A percentile compares a stretch with the other conserved stretches of the same genome.
Evolutionary conservation across 1,140 invertebrate species (phyloP).

Genomic region (Papilio aristodemus): DNA sequence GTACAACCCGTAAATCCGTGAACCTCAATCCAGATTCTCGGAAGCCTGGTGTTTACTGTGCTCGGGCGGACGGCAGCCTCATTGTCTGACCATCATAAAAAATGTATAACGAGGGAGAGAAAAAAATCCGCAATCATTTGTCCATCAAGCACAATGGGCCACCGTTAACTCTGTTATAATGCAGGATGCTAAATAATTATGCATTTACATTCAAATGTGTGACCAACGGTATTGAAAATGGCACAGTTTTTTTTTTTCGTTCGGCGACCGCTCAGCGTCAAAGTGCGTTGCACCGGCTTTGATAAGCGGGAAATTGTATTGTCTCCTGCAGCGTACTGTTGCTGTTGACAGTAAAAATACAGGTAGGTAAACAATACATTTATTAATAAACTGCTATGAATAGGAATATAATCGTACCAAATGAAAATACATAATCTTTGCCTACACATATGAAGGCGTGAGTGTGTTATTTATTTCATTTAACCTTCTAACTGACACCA

Average conservation of each 20-base stretch:
- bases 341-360: not conserved
- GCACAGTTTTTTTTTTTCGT: conserved; percentile 39
- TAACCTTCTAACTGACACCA: too few relatives aligned
- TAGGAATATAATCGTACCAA: too few relatives aligned
- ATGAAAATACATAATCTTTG: too few relatives aligned
- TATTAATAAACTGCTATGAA: not conserved
- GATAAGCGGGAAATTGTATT: conserved; percentile 31
- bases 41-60: conserved; percentile 35
- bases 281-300: conserved; percentile 28
- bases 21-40: conserved; percentile 33
- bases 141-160: conserved; percentile 57
- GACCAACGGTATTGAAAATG: conserved; percentile 52
- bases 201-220: conserved; percentile 49
- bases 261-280: not conserved
- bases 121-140: conserved; percentile 58
- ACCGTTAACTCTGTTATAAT: conserved; percentile 51
- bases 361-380: not conserved
- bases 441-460: too few relatives aligned
- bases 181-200: conserved; percentile 58
- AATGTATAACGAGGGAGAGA: conserved; percentile 28
- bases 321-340: conserved; percentile 20
- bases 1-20: conserved; percentile 14
- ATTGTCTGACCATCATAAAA: conserved; percentile 36
- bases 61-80: conserved; percentile 10
- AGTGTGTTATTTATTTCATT: not conserved